Evolutionary conservation across 2,888 invertebrate genomes (phyloP).

Genomic region (Microctonus hyperodae): DNA sequence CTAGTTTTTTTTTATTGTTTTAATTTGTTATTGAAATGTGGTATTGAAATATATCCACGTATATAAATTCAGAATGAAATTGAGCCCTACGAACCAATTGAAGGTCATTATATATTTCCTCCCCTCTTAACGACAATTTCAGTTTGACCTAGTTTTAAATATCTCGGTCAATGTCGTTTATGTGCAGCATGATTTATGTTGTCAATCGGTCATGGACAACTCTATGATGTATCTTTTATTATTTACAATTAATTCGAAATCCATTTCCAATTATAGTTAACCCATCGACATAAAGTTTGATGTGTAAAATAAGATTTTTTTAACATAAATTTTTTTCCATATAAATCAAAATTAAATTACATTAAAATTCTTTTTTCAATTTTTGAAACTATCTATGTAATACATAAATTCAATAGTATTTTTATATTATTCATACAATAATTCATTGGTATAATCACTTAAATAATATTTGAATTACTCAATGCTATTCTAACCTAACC

Average conservation of each 20-base stretch:
- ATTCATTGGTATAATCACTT: too few relatives aligned
- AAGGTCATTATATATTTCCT: conserved; percentile 41
- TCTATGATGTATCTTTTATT: conserved; percentile 4
- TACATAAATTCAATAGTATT: too few relatives aligned
- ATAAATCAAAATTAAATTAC: too few relatives aligned
- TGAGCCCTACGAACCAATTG: conserved; percentile 36
- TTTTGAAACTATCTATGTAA: too few relatives aligned
- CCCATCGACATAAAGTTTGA: not conserved
- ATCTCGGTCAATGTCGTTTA: conserved; percentile 51
- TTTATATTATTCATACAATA: too few relatives aligned
- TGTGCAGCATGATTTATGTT: conserved; percentile 15
- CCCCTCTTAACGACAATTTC: conserved; percentile 39
- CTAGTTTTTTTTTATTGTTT: not conserved
- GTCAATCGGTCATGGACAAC: conserved; percentile 35
- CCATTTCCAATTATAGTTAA: conserved; percentile 7
- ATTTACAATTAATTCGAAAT: not conserved
- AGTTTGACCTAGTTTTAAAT: conserved; percentile 40
- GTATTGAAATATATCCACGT: not conserved
- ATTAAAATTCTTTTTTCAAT: too few relatives aligned
- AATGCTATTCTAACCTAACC: too few relatives aligned
- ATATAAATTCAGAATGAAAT: not conserved
- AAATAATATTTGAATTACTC: too few relatives aligned
- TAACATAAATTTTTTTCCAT: too few relatives aligned
- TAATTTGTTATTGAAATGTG: not conserved
- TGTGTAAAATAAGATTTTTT: too few relatives aligned